These are phyloP conservation scores for Scotopteryx bipunctaria DNA, from an alignment of 2,888 invertebrate species.

Conservation along the genomic window DNA sequence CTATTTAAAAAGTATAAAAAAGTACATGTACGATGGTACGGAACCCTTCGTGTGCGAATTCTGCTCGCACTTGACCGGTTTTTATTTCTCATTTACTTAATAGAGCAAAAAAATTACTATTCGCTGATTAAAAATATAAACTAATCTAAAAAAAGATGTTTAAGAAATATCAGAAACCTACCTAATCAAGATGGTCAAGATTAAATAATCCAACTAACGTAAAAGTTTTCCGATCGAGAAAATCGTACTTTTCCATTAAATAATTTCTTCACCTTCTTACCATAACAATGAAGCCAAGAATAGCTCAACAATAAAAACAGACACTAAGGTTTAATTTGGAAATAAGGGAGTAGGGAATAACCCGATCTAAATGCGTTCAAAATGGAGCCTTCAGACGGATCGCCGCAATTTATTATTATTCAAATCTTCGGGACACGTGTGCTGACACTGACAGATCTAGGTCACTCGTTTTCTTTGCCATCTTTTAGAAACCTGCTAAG, in stretches of 20 bases:
- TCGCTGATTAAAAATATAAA: too few relatives aligned
- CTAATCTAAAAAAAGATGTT: too few relatives aligned
- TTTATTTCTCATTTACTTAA: too few relatives aligned
- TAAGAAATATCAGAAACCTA: too few relatives aligned
- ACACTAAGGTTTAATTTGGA: conserved; percentile 20
- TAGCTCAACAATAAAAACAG: conserved; percentile 23
- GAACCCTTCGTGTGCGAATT: too few relatives aligned
- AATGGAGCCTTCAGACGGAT: conserved; percentile 33
- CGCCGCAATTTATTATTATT: conserved; percentile 41
- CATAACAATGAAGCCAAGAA: conserved; percentile 21
- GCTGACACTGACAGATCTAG: conserved; percentile 34
- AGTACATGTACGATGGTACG: too few relatives aligned
- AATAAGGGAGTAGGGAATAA: conserved; percentile 15
- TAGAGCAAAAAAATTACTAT: too few relatives aligned
- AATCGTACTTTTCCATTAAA: conserved; percentile 6
- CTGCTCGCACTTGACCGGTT: too few relatives aligned
- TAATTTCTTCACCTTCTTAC: conserved; percentile 2
- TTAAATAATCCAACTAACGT: too few relatives aligned
- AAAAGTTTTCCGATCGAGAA: too few relatives aligned
- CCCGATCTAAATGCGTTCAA: conserved; percentile 19
- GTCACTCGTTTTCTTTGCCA: conserved; percentile 29
- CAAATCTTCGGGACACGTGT: conserved; percentile 36
- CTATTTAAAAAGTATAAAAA: too few relatives aligned
- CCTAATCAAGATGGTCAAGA: too few relatives aligned
- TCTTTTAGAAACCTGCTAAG: not conserved